phyloP scores from a whole-genome alignment of 2,797 vertebrate genomes.

The Peromyscus melanophrys region DNA sequence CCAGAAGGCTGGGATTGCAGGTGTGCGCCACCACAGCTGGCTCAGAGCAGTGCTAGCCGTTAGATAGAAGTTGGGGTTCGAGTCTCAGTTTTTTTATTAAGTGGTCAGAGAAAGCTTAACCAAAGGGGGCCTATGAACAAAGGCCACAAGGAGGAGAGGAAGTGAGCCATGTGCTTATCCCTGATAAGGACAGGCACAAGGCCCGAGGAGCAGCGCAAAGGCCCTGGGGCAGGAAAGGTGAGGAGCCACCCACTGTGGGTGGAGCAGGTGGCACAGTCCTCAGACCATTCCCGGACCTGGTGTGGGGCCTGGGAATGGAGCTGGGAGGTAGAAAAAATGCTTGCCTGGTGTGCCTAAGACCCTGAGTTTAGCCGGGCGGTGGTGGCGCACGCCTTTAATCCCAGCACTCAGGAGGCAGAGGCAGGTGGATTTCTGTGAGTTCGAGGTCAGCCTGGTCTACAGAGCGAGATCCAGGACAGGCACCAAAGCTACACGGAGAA shows the following conservation, averaged over 20 bases:
- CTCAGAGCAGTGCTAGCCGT: neutral
- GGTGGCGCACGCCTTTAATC: too few species aligned
- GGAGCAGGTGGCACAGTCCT: neutral
- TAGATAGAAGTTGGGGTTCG: neutral
- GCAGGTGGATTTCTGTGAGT: too few species aligned
- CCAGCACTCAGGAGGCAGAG: too few species aligned
- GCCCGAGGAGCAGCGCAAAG: too few species aligned
- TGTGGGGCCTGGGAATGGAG: neutral
- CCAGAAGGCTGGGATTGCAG: neutral
- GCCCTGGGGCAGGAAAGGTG: neutral
- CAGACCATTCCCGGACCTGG: neutral
- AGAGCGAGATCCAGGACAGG: too few species aligned
- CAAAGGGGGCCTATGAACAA: neutral
- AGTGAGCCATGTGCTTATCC: neutral
- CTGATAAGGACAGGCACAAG: neutral
- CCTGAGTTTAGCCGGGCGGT: neutral
- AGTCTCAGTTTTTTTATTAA: neutral
- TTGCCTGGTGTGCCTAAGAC: neutral
- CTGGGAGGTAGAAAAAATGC: neutral
- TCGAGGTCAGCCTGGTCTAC: too few species aligned
- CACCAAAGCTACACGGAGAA: too few species aligned
- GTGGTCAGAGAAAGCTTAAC: neutral
- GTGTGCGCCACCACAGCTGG: too few species aligned
- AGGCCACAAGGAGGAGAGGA: neutral
- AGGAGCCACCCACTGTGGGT: neutral